phyloP scores from a whole-genome alignment of 2,888 invertebrate genomes.

The Plebejus argus region DNA sequence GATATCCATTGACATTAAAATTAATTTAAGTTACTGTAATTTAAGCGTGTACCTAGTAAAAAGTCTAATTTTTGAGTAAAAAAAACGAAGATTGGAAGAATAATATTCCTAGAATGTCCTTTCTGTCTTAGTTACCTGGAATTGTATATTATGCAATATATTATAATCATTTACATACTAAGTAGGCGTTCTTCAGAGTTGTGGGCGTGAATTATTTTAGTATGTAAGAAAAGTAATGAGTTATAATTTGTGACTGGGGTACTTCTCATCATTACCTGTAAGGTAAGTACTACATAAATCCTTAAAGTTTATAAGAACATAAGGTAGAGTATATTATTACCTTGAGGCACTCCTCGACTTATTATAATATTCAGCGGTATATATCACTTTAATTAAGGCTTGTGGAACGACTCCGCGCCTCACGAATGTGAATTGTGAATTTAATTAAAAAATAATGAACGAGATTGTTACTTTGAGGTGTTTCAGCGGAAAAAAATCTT shows the following conservation, averaged over 20 bases:
- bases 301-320: constrained; percentile 1
- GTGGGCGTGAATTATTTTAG: background rate
- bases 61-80: no score
- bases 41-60: no score
- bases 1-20: no score
- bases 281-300: background rate
- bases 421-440: constrained; percentile 45
- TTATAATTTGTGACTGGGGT: background rate
- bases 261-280: background rate
- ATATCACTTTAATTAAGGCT: constrained; percentile 46
- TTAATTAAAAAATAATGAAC: constrained; percentile 52
- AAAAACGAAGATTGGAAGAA: background rate
- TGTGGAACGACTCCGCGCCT: constrained; percentile 37
- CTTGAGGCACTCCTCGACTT: constrained; percentile 34
- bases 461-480: constrained; percentile 37
- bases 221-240: background rate
- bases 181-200: background rate
- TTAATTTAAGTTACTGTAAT: no score
- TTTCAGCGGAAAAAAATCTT: constrained; percentile 10
- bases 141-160: no score
- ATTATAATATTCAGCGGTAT: constrained; percentile 38
- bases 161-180: no score
- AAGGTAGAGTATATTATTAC: constrained; percentile 36
- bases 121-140: background rate
- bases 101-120: background rate